Evolutionary conservation across 64 coral and sea anemone species (phyloP).

Genomic region (Actinia equina): DNA sequence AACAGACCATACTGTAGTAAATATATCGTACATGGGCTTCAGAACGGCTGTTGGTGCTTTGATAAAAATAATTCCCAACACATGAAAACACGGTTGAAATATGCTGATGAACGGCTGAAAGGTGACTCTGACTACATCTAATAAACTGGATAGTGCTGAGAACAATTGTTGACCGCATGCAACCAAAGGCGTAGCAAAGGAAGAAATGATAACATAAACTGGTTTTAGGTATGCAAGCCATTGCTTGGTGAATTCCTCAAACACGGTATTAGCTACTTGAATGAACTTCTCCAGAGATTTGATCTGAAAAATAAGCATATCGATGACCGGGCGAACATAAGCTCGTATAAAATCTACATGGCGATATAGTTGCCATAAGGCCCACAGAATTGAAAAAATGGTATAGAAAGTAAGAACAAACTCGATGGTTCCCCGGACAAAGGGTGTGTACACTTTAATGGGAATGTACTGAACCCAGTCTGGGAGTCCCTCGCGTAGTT

Average conservation of each 20-base stretch:
- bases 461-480: conserved; percentile 91
- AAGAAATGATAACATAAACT: conserved; percentile 70
- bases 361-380: conserved; percentile 93
- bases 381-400: conserved; percentile 91
- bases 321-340: conserved; percentile 72
- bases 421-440: conserved; percentile 69
- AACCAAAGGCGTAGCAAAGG: conserved; percentile 66
- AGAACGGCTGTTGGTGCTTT: conserved; percentile 62
- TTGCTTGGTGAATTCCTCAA: conserved; percentile 82
- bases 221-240: conserved; percentile 93
- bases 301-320: conserved; percentile 72
- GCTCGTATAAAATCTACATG: conserved; percentile 94
- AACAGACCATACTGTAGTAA: conserved; percentile 42
- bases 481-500: conserved; percentile 83
- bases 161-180: conserved; percentile 36
- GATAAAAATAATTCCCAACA: conserved; percentile 54
- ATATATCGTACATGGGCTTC: conserved; percentile 36
- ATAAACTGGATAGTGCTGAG: conserved; percentile 20
- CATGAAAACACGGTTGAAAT: conserved; percentile 55
- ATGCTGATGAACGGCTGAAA: conserved; percentile 48
- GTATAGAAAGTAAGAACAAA: conserved; percentile 70
- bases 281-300: conserved; percentile 69
- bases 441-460: conserved; percentile 68
- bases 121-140: conserved; percentile 26
- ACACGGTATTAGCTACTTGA: conserved; percentile 68